Conservation (phyloP, 2,888 invertebrate genomes). For the Aelia acuminata region DNA sequence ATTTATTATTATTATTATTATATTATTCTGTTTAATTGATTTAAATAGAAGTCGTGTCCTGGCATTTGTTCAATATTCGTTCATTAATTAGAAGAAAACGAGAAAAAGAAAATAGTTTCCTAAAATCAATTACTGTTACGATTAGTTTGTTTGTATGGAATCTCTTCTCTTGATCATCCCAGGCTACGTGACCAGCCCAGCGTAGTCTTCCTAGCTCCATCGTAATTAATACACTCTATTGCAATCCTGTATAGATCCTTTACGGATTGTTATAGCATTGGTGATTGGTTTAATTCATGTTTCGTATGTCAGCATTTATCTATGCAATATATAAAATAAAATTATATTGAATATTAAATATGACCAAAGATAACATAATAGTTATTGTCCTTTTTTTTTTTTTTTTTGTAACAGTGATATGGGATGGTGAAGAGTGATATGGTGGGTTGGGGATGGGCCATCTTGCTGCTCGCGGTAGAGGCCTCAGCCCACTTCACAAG, state of each 20-base stretch:
- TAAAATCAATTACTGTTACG: neutral
- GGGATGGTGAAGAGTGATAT: constrained; percentile 65
- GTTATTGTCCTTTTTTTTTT: neutral
- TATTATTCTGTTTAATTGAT: too few relatives aligned
- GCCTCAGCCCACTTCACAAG: constrained; percentile 70
- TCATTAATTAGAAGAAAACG: neutral
- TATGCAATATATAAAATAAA: too few relatives aligned
- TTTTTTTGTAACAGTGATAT: constrained; percentile 63
- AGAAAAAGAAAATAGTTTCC: neutral
- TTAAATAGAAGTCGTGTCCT: too few relatives aligned
- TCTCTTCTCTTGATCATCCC: neutral
- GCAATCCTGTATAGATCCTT: too few relatives aligned
- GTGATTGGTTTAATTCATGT: too few relatives aligned
- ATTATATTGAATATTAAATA: too few relatives aligned
- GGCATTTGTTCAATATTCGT: too few relatives aligned
- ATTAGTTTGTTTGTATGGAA: neutral
- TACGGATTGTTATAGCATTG: too few relatives aligned
- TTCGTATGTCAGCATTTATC: too few relatives aligned
- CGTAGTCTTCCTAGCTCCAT: neutral
- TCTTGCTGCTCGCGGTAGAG: constrained; percentile 62
- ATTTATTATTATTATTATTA: too few relatives aligned
- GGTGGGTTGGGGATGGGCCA: constrained; percentile 63
- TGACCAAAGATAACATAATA: too few relatives aligned
- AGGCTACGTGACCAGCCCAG: neutral
- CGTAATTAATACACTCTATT: neutral